Percentiles rank a stretch among this genome's conserved stretches.
Evolutionary conservation across 2,888 invertebrate genomes (phyloP).

Genomic region (Nemapogon koenigi): DNA sequence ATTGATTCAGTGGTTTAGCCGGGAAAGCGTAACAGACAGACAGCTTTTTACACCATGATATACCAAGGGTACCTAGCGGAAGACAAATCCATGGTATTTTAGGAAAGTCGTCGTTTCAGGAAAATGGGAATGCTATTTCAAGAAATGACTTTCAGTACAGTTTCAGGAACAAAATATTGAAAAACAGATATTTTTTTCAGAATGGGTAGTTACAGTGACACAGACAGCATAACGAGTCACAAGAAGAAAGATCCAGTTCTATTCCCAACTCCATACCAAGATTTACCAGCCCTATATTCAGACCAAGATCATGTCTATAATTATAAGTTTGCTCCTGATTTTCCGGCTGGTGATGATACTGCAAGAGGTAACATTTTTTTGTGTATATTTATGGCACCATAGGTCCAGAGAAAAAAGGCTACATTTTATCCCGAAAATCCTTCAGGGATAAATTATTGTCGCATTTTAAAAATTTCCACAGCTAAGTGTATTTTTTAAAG

Average conservation of each 20-base stretch:
- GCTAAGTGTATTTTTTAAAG: no score
- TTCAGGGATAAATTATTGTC: no score
- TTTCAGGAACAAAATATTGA: no score
- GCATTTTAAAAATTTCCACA: no score
- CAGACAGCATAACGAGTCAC: slow-evolving; percentile 37
- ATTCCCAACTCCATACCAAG: slow-evolving; percentile 58
- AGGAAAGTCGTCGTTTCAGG: no score
- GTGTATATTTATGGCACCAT: background rate
- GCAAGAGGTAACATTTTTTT: slow-evolving; percentile 1
- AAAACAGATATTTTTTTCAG: slow-evolving; percentile 24
- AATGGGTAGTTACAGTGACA: slow-evolving; percentile 38
- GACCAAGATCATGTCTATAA: slow-evolving; percentile 43
- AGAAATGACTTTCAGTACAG: background rate
- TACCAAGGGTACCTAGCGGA: no score
- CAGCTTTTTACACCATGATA: no score
- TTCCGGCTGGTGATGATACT: slow-evolving; percentile 1
- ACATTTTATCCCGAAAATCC: background rate
- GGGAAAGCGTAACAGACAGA: no score
- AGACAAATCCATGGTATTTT: no score
- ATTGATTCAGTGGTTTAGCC: no score
- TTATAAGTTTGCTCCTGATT: slow-evolving; percentile 22
- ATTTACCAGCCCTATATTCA: slow-evolving; percentile 47
- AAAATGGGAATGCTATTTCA: no score
- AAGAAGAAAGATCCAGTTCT: slow-evolving; percentile 39
- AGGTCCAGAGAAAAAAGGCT: background rate